Evolutionary conservation across 2,888 invertebrate genomes (phyloP).

Genomic region (Drosophila kanekoi): DNA sequence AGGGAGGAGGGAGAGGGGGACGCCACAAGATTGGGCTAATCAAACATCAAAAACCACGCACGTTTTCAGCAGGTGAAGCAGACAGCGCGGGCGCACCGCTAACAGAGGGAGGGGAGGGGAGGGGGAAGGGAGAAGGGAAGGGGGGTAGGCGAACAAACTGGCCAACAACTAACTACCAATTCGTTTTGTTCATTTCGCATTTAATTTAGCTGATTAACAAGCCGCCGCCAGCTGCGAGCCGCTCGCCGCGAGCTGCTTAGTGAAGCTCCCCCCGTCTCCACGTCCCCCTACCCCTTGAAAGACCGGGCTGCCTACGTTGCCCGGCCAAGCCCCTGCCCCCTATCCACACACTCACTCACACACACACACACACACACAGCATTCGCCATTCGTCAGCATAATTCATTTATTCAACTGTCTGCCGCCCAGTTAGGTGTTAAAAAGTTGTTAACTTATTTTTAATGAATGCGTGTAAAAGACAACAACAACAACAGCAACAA

Average conservation of each 20-base stretch:
- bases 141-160: background rate
- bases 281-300: background rate
- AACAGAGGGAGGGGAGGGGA: too few species aligned
- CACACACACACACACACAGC: slow-evolving; percentile 3
- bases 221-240: slow-evolving; percentile 11
- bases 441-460: slow-evolving; percentile 84
- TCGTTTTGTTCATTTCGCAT: slow-evolving; percentile 81
- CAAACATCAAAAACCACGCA: slow-evolving; percentile 72
- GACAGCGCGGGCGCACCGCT: background rate
- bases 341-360: too few species aligned
- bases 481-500: slow-evolving; percentile 41
- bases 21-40: slow-evolving; percentile 49
- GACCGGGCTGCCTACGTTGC: slow-evolving; percentile 16
- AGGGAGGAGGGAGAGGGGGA: background rate
- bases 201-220: slow-evolving; percentile 81
- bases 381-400: slow-evolving; percentile 77
- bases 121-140: background rate
- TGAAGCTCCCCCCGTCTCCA: background rate
- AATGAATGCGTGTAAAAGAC: slow-evolving; percentile 76
- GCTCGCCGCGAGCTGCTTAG: background rate
- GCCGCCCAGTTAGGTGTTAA: slow-evolving; percentile 83
- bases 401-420: slow-evolving; percentile 81
- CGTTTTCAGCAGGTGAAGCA: slow-evolving; percentile 19
- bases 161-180: slow-evolving; percentile 65
- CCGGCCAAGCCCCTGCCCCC: background rate